Evolutionary conservation across 23 tunicate genomes (phyloP).

Genomic region (Diplosoma virens): DNA sequence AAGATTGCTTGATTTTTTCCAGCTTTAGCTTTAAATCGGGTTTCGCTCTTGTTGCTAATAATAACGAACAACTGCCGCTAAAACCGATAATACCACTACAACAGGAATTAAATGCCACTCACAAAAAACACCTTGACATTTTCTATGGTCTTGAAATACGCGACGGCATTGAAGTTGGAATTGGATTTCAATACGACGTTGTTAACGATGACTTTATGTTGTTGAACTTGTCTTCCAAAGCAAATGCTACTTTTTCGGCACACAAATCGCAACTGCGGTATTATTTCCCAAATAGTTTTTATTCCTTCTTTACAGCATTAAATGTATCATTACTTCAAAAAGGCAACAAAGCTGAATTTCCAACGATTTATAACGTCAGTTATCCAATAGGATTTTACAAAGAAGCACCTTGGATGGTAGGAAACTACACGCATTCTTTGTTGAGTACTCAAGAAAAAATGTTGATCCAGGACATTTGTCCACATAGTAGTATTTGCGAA

Average conservation of each 20-base stretch:
- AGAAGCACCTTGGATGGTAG: neutral
- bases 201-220: neutral
- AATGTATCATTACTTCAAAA: neutral
- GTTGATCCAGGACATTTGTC: neutral
- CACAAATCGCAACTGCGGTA: neutral
- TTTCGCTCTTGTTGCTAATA: neutral
- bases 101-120: neutral
- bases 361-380: neutral
- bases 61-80: no score
- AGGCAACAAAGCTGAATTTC: neutral
- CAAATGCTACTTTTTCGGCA: neutral
- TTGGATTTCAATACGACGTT: neutral
- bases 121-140: neutral
- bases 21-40: constrained; percentile 1
- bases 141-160: neutral
- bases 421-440: neutral
- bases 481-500: neutral
- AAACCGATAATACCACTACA: neutral
- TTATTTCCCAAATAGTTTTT: neutral
- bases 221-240: neutral
- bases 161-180: neutral
- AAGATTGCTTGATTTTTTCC: constrained; percentile 1
- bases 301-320: neutral
- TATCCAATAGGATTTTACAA: neutral
- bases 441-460: neutral